phyloP scores from a whole-genome alignment of 2,888 invertebrate genomes.

The Syrphus vitripennis region DNA sequence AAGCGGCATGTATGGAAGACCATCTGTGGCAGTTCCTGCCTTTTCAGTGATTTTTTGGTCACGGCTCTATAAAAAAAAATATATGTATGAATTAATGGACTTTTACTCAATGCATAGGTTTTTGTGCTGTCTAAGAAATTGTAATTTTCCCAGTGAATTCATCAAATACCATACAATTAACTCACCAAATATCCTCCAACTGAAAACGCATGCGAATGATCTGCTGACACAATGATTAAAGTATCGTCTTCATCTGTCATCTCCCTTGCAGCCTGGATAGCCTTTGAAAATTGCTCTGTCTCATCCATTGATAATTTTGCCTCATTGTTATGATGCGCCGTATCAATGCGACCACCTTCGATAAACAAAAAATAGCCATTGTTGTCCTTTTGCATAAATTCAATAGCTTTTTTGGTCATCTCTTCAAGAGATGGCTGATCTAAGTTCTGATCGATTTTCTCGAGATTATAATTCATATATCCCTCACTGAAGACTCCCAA shows the following conservation, averaged over 20 bases:
- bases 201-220: conserved; percentile 90
- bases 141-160: too few species aligned
- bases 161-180: neutral
- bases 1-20: conserved; percentile 85
- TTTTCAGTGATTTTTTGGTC: conserved; percentile 76
- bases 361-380: conserved; percentile 91
- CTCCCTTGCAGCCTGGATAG: conserved; percentile 85
- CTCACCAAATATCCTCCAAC: conserved; percentile 87
- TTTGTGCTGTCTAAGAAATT: too few species aligned
- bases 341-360: conserved; percentile 83
- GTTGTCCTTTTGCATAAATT: conserved; percentile 84
- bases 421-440: conserved; percentile 87
- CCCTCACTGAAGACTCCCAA: conserved; percentile 86
- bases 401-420: conserved; percentile 90
- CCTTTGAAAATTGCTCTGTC: conserved; percentile 87
- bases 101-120: too few species aligned
- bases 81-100: neutral
- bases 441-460: conserved; percentile 81
- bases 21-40: conserved; percentile 81
- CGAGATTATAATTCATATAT: conserved; percentile 88
- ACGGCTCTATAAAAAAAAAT: conserved; percentile 64
- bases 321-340: conserved; percentile 78
- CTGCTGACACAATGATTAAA: conserved; percentile 90
- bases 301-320: conserved; percentile 79
- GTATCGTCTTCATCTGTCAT: conserved; percentile 87